Base-by-base conservation (phyloP, 2,113 vertebrate genomes). In the Trogon melanurus region DNA sequence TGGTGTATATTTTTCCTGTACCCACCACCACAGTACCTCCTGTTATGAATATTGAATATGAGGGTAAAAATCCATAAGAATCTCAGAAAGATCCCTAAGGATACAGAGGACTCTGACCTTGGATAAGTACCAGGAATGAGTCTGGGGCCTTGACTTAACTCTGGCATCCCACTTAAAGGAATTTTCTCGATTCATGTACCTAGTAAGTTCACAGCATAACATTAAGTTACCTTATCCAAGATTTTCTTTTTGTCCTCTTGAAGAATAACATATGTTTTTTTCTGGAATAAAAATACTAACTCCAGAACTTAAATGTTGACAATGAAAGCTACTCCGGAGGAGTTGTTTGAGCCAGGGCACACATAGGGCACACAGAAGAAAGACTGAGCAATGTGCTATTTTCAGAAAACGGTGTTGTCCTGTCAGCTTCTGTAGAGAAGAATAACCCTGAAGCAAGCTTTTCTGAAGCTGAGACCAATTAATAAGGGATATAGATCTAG, bases 181-280 rank as follows among this genome's bases (percentile, higher is more conserved):
- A 15, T 83, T 84, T 66, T 60, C 19, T 79, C 51, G 26, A 16
- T 38, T 18, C 65, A 32, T 36, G 26, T 60, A 16, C 32, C n/a
- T 71, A n/a, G 6, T n/a, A 50, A 66, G 3, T 51, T 58, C 16
- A 54, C 22, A 67, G 9, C 1, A 1, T 1, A 4, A 13, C 32
- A 13, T 44, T 64, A 61, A 82, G 4, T 44, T 69, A 13, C 5
- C 19, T 45, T 51, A 85, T 18, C 10, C 11, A 65, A 27, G 11
- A 48, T 25, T 41, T 51, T 41, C 36, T 41, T 91, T 89, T 27
- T 48, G 8, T 44, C 9, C 4, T 60, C 17, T 76, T 69, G 20
- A 11, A 34, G 12, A 76, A 75, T 2, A 21, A 2, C 11, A 19
- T 4, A 48, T 73, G 27, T 53, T 56, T 73, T 56, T 73, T 81